Conservation (phyloP, 2,888 invertebrate species). For the Syritta pipiens region DNA sequence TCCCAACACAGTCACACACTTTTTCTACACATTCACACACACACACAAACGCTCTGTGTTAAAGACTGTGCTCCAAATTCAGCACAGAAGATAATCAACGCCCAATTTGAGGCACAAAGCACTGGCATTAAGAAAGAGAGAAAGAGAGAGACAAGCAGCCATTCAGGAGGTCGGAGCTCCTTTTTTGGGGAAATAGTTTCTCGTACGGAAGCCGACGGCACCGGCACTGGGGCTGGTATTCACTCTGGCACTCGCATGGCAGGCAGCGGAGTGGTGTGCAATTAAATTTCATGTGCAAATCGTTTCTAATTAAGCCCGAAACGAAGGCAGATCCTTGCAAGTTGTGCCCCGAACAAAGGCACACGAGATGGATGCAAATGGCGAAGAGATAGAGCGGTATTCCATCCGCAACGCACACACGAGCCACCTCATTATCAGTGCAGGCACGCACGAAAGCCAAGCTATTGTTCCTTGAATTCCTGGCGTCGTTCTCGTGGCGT, state of each 20-base stretch:
- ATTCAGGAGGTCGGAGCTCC: too few relatives aligned
- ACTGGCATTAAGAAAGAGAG: too few relatives aligned
- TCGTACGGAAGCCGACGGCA: too few relatives aligned
- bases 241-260: not conserved
- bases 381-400: not conserved
- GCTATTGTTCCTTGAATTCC: slow-evolving; percentile 46
- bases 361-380: slow-evolving; percentile 36
- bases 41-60: too few relatives aligned
- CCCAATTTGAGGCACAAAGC: slow-evolving; percentile 44
- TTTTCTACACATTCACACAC: slow-evolving; percentile 1
- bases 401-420: not conserved
- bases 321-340: slow-evolving; percentile 54
- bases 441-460: slow-evolving; percentile 46
- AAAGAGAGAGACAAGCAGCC: too few relatives aligned
- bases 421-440: slow-evolving; percentile 51
- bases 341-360: slow-evolving; percentile 35
- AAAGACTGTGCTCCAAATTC: slow-evolving; percentile 28
- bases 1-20: slow-evolving; percentile 2
- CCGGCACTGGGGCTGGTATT: not conserved
- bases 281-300: slow-evolving; percentile 67
- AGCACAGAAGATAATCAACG: slow-evolving; percentile 56
- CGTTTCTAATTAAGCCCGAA: slow-evolving; percentile 62
- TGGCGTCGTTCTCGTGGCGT: slow-evolving; percentile 37
- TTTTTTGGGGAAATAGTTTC: too few relatives aligned
- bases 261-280: slow-evolving; percentile 20